These are phyloP conservation scores for Acipenser oxyrinchus DNA, from an alignment of 2,797 vertebrate genomes.

Conservation along the genomic window DNA sequence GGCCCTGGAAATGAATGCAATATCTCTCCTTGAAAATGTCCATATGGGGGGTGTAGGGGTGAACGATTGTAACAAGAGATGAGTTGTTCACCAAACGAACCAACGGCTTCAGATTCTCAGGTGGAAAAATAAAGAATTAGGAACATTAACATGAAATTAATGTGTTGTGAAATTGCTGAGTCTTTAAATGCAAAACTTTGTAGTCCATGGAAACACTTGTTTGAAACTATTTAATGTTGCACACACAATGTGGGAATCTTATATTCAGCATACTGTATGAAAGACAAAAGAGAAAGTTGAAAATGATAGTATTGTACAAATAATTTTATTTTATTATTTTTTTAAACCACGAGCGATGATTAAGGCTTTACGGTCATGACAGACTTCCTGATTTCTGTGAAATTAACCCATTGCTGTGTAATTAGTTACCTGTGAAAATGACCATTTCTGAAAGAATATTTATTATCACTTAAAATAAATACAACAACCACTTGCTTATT, in stretches of 20 bases:
- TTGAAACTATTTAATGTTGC: constrained; percentile 14
- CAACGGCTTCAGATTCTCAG: constrained; percentile 22
- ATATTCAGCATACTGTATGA: too few species aligned
- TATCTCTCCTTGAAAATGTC: constrained; percentile 69
- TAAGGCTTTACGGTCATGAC: too few species aligned
- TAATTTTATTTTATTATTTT: too few species aligned
- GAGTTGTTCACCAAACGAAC: constrained; percentile 33
- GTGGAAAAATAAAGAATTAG: constrained; percentile 21
- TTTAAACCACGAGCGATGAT: too few species aligned
- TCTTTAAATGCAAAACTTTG: constrained; percentile 3
- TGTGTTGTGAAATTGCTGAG: constrained; percentile 16
- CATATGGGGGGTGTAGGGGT: constrained; percentile 52
- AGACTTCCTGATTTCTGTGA: too few species aligned
- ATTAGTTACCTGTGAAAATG: too few species aligned
- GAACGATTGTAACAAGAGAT: constrained; percentile 34
- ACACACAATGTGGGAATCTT: not conserved
- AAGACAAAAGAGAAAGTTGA: too few species aligned
- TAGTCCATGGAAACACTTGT: constrained; percentile 9
- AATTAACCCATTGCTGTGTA: too few species aligned
- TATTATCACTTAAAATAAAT: too few species aligned
- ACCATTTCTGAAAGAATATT: too few species aligned
- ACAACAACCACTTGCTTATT: too few species aligned
- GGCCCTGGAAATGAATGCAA: constrained; percentile 61
- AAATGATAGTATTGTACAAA: too few species aligned
- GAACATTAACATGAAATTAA: constrained; percentile 24